Percentiles rank a stretch among this genome's conserved stretches.
Conservation (phyloP, 2,888 invertebrate genomes). For the Drosophila siamana region DNA sequence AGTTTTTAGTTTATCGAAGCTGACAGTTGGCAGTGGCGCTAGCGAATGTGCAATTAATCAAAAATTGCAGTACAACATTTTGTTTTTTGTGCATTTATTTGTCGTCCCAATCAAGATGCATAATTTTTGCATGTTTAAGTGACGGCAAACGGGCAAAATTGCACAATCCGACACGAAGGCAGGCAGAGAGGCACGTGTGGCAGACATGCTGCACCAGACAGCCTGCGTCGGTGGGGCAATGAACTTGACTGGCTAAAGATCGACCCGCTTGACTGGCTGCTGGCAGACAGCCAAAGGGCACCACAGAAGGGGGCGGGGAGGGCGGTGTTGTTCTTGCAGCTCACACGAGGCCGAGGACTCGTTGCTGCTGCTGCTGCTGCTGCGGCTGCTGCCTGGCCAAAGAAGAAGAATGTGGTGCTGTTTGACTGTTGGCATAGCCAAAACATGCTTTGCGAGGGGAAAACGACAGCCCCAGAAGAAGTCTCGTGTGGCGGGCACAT, state of each 20-base stretch:
- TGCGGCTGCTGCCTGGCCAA: constrained; percentile 1
- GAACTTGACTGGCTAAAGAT: constrained; percentile 71
- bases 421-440: constrained; percentile 41
- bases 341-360: constrained; percentile 19
- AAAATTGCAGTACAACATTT: constrained; percentile 51
- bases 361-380: constrained; percentile 4
- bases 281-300: constrained; percentile 66
- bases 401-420: constrained; percentile 14
- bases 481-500: constrained; percentile 35
- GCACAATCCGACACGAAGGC: constrained; percentile 44
- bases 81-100: constrained; percentile 21
- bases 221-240: constrained; percentile 54
- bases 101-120: constrained; percentile 68
- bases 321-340: constrained; percentile 10
- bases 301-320: neutral
- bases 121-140: constrained; percentile 65
- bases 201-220: constrained; percentile 58
- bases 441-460: constrained; percentile 47
- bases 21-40: constrained; percentile 46
- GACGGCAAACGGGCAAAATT: constrained; percentile 45
- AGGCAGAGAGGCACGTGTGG: constrained; percentile 71
- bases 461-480: constrained; percentile 26
- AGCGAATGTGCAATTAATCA: constrained; percentile 67
- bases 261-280: constrained; percentile 71
- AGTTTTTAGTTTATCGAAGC: constrained; percentile 22